Percentiles rank a stretch among this genome's conserved stretches.
Evolutionary conservation across 2,797 vertebrate genomes (phyloP).

Genomic region (Melanogrammus aeglefinus): DNA sequence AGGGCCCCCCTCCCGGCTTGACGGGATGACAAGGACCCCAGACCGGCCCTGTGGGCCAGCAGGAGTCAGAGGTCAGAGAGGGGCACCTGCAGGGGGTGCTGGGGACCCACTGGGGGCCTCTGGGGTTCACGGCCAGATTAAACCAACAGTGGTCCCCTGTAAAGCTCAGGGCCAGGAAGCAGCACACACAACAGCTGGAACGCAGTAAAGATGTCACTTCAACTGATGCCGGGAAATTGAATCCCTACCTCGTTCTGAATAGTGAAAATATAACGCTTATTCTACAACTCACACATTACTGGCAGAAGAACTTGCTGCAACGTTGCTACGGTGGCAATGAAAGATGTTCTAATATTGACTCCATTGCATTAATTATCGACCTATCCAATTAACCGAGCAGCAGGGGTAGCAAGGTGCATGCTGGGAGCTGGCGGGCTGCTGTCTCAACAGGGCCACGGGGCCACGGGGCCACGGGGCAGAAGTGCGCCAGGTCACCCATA

Average conservation of each 20-base stretch:
- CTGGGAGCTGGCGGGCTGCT: conserved; percentile 29
- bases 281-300: too few species aligned
- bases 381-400: conserved; percentile 10
- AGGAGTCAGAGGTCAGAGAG: conserved; percentile 18
- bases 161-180: neutral
- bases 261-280: neutral
- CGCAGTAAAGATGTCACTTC: conserved; percentile 5
- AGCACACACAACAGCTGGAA: neutral
- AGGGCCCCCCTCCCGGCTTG: conserved; percentile 42
- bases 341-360: too few species aligned
- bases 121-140: neutral
- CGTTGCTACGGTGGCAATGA: too few species aligned
- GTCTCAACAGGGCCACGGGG: conserved; percentile 42
- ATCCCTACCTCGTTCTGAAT: neutral
- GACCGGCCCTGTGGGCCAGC: neutral
- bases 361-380: too few species aligned
- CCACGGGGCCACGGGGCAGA: conserved; percentile 24
- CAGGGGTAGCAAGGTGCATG: conserved; percentile 38
- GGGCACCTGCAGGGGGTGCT: neutral
- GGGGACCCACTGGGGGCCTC: neutral
- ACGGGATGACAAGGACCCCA: conserved; percentile 29
- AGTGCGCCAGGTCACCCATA: conserved; percentile 51
- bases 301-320: neutral
- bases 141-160: neutral
- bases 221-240: conserved; percentile 2